Evolutionary conservation across 2,113 vertebrate species (phyloP).

Genomic region (Electrona antarctica): DNA sequence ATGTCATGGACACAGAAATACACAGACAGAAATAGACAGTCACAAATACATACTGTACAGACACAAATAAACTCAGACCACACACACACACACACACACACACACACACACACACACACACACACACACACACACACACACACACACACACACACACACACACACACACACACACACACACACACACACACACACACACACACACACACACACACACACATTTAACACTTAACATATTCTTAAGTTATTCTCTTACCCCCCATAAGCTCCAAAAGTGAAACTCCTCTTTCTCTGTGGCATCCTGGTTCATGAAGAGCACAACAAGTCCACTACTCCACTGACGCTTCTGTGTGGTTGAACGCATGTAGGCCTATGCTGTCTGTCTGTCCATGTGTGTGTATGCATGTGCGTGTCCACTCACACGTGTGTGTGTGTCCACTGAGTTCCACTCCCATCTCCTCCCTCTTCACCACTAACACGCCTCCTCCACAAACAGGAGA

Average conservation of each 20-base stretch:
- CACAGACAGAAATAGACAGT: too few species aligned
- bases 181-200: not conserved
- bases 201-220: constrained; percentile 3
- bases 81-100: too few species aligned
- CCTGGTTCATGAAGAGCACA: constrained; percentile 46
- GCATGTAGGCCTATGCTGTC: too few species aligned
- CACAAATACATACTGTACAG: too few species aligned
- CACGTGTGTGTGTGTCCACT: not conserved
- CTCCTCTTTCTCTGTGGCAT: constrained; percentile 81
- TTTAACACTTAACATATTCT: constrained; percentile 1
- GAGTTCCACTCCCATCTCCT: not conserved
- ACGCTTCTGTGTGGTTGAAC: not conserved
- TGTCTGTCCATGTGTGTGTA: not conserved
- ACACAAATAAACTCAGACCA: too few species aligned
- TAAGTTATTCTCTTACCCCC: constrained; percentile 70
- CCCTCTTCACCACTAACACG: not conserved
- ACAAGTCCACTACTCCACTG: constrained; percentile 49
- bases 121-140: too few species aligned
- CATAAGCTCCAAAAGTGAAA: constrained; percentile 81
- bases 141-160: not conserved
- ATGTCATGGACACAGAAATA: too few species aligned
- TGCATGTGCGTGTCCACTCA: not conserved
- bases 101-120: too few species aligned
- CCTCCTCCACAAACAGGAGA: not conserved
- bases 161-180: constrained; percentile 16